Conservation (phyloP, 2,888 invertebrate genomes). For the Candidula unifasciata region DNA sequence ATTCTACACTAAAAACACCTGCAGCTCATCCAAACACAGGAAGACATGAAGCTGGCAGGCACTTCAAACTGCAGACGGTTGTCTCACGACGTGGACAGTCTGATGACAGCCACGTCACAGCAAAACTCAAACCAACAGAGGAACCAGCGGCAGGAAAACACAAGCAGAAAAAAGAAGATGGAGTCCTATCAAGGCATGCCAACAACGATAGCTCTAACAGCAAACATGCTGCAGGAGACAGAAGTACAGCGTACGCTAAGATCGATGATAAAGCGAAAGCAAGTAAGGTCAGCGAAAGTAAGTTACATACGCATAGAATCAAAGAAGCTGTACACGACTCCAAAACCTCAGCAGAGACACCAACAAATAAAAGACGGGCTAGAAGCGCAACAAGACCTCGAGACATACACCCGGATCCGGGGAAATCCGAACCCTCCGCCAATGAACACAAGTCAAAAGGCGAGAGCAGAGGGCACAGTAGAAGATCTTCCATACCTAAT, state of each 20-base stretch:
- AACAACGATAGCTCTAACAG: conserved; percentile 49
- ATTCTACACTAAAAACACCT: not conserved
- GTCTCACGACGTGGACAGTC: conserved; percentile 17
- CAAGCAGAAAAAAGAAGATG: conserved; percentile 55
- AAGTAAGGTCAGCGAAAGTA: not conserved
- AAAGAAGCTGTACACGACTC: not conserved
- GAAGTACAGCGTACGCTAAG: not conserved
- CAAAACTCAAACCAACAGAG: not conserved
- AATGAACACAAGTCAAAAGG: not conserved
- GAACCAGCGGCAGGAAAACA: conserved; percentile 7
- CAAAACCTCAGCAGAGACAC: conserved; percentile 20
- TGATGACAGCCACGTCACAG: not conserved
- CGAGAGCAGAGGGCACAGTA: not conserved
- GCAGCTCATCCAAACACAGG: not conserved
- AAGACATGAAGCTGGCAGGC: not conserved
- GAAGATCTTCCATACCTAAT: conserved; percentile 32
- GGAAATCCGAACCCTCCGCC: not conserved
- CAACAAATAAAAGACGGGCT: conserved; percentile 36
- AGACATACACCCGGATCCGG: not conserved
- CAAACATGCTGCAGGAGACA: not conserved
- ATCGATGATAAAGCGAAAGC: not conserved
- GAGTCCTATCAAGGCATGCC: conserved; percentile 49
- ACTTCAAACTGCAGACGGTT: conserved; percentile 1
- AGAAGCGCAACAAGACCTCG: conserved; percentile 40
- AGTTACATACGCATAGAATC: not conserved